Conservation (phyloP, 2,888 invertebrate species). For the Meliscaeva auricollis region DNA sequence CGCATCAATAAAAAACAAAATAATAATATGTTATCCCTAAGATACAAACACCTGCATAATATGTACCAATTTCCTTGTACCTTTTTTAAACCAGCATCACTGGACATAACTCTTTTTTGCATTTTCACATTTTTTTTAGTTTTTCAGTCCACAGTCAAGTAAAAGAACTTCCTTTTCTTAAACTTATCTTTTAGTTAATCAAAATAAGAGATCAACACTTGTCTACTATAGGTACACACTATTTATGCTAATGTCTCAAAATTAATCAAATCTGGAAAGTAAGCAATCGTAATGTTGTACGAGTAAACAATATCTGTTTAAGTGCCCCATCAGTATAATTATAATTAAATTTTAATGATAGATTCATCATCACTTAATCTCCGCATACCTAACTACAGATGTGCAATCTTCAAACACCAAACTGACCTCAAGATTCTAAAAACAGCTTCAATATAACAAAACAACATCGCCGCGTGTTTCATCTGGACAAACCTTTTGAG, state of each 20-base stretch:
- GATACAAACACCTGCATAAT: too few species aligned
- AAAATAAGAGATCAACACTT: too few species aligned
- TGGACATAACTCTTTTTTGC: too few species aligned
- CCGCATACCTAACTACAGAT: neutral
- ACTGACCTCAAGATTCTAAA: slow-evolving; percentile 32
- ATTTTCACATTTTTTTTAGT: too few species aligned
- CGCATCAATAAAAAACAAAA: too few species aligned
- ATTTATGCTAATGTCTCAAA: neutral
- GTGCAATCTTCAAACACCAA: neutral
- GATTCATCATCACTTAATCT: neutral
- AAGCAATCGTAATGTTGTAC: neutral
- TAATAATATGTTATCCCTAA: too few species aligned
- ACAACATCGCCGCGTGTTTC: neutral
- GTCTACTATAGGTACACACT: too few species aligned
- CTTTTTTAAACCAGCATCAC: too few species aligned
- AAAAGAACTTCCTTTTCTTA: too few species aligned
- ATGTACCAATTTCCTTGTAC: too few species aligned
- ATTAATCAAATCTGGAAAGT: neutral
- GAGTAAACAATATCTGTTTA: neutral
- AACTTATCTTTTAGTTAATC: too few species aligned
- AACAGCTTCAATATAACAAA: neutral
- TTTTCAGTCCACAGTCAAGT: too few species aligned
- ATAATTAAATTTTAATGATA: slow-evolving; percentile 21
- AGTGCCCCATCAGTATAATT: neutral
- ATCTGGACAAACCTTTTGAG: slow-evolving; percentile 25